These are phyloP conservation scores for Brachionus calyciflorus DNA, from an alignment of 1,140 invertebrate species.

Conservation along the genomic window DNA sequence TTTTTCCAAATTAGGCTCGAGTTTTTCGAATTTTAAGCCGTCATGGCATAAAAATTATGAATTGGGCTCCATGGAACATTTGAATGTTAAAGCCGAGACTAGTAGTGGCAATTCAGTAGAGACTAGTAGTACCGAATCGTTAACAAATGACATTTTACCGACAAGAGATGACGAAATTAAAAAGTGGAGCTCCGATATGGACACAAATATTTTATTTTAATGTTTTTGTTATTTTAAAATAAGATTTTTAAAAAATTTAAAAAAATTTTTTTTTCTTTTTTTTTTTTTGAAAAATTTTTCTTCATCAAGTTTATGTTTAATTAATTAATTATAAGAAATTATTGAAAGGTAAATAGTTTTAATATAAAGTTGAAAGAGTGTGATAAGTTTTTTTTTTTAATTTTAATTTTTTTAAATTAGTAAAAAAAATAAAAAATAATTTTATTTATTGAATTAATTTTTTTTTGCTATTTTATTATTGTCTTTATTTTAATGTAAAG, in stretches of 20 bases:
- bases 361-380: too few species aligned
- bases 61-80: slow-evolving; percentile 12
- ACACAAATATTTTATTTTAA: slow-evolving; percentile 46
- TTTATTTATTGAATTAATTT: too few species aligned
- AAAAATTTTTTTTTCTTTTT: slow-evolving; percentile 6
- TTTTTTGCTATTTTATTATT: too few species aligned
- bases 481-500: too few species aligned
- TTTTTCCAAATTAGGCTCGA: slow-evolving; percentile 19
- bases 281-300: too few species aligned
- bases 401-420: too few species aligned
- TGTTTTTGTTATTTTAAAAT: background rate
- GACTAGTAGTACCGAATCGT: slow-evolving; percentile 18
- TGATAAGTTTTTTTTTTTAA: too few species aligned
- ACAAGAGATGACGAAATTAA: slow-evolving; percentile 18
- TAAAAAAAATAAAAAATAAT: too few species aligned
- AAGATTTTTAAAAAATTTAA: too few species aligned
- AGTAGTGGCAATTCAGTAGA: background rate
- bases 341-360: too few species aligned
- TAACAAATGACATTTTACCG: slow-evolving; percentile 42
- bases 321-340: too few species aligned
- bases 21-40: slow-evolving; percentile 43
- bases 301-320: too few species aligned
- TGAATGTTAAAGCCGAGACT: slow-evolving; percentile 1
- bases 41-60: slow-evolving; percentile 44
- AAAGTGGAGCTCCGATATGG: slow-evolving; percentile 42